phyloP scores from a whole-genome alignment of 2,113 vertebrate species.

The Indicator indicator region DNA sequence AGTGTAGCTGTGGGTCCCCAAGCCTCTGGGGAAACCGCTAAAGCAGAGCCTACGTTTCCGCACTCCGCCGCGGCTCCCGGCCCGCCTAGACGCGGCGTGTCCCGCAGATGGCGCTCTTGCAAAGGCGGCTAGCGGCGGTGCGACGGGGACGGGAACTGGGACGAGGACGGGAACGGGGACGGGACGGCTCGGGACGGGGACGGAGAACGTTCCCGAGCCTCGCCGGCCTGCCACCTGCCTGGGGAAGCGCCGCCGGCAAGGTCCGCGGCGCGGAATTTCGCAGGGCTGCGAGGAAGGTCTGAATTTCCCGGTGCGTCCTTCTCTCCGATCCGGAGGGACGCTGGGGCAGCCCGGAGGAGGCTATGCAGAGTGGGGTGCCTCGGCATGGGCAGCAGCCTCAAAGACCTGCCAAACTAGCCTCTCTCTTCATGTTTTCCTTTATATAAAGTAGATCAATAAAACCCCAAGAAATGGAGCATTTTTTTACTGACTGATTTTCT shows the following conservation, averaged over 20 bases:
- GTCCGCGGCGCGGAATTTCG: no score
- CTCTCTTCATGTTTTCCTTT: accelerated
- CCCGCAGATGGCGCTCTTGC: constrained; percentile 46
- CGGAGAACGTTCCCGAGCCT: accelerated
- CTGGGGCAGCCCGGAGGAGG: no score
- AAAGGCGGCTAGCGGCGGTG: background rate
- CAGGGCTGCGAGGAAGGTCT: background rate
- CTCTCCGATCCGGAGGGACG: background rate
- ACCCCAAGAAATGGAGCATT: no score
- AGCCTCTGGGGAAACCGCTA: background rate
- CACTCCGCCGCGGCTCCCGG: background rate
- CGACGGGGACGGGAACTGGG: background rate
- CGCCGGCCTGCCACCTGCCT: background rate
- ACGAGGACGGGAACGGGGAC: background rate
- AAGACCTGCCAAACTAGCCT: background rate
- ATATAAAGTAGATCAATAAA: background rate
- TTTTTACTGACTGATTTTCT: background rate
- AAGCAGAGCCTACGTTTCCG: background rate
- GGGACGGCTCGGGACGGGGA: background rate
- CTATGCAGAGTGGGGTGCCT: background rate
- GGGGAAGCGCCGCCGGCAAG: background rate
- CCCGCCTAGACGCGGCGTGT: background rate
- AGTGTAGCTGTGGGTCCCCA: background rate
- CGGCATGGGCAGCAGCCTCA: background rate
- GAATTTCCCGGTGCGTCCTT: accelerated